phyloP scores from a whole-genome alignment of 2,888 invertebrate species.

The Chironomus riparius region DNA sequence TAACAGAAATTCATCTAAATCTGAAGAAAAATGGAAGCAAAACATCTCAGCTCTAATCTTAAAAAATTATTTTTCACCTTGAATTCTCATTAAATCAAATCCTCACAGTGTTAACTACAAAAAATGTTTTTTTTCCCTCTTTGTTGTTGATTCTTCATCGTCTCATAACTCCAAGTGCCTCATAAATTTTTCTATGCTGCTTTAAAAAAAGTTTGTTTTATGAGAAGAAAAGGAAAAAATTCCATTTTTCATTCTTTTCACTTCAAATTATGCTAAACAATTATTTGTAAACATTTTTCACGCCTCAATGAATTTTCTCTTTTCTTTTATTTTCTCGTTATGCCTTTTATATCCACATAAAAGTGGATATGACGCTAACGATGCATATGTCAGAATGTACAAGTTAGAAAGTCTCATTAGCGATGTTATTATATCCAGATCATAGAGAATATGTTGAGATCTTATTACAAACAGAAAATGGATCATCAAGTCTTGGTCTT shows the following conservation, averaged over 20 bases:
- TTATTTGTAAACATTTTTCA: slow-evolving; percentile 18
- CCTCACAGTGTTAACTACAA: not conserved
- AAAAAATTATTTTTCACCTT: too few species aligned
- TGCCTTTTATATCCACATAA: not conserved
- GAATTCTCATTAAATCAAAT: too few species aligned
- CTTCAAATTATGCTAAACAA: not conserved
- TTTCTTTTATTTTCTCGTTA: not conserved
- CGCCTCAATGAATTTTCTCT: slow-evolving; percentile 8
- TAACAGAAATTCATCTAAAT: too few species aligned
- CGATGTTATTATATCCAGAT: too few species aligned
- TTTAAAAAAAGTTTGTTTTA: not conserved
- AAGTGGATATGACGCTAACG: not conserved
- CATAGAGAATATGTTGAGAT: too few species aligned
- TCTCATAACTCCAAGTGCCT: not conserved
- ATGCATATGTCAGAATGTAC: too few species aligned
- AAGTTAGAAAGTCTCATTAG: too few species aligned
- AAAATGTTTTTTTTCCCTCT: not conserved
- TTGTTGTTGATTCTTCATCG: not conserved
- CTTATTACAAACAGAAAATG: too few species aligned
- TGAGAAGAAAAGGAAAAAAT: too few species aligned
- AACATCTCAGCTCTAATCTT: too few species aligned
- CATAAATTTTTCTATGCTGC: not conserved
- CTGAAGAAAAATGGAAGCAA: too few species aligned
- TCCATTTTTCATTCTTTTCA: not conserved
- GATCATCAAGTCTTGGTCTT: too few species aligned